Evolutionary conservation across 2,113 vertebrate species (phyloP).

Genomic region (Ancistrus triradiatus): DNA sequence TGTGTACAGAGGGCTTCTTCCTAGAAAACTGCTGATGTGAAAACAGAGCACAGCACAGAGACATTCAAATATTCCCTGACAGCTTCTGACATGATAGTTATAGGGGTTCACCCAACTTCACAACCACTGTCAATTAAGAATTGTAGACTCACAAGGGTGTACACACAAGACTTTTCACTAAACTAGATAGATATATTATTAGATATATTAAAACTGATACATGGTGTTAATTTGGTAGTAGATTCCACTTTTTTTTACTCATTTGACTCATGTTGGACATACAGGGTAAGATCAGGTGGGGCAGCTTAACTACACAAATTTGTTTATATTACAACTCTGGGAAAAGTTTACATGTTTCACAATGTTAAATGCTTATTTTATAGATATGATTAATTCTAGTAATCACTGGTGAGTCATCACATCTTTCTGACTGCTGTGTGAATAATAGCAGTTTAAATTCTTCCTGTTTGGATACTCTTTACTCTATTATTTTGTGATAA

Average conservation of each 20-base stretch:
- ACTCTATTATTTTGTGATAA: too few species aligned
- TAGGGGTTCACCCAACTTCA: too few species aligned
- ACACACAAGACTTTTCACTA: too few species aligned
- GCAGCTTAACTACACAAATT: constrained; percentile 12
- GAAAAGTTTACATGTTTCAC: not conserved
- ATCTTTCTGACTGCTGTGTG: not conserved
- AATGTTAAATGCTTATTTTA: constrained; percentile 14
- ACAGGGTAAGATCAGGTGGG: constrained; percentile 14
- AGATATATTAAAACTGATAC: too few species aligned
- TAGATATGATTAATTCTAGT: constrained; percentile 14
- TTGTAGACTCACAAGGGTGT: too few species aligned
- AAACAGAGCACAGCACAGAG: not conserved
- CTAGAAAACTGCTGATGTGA: constrained; percentile 15
- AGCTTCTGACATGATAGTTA: too few species aligned
- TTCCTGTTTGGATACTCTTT: too few species aligned
- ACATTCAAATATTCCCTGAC: too few species aligned
- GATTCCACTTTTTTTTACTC: not conserved
- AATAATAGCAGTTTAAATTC: too few species aligned
- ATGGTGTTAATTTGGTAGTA: not conserved
- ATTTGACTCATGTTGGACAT: constrained; percentile 15
- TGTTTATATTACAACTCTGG: constrained; percentile 27
- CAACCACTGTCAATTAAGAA: too few species aligned
- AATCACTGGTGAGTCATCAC: constrained; percentile 18
- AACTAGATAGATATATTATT: too few species aligned
- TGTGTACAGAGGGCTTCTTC: constrained; percentile 20